Base-by-base conservation (phyloP, 1,140 invertebrate genomes). In the Sycophaga agraensis region DNA sequence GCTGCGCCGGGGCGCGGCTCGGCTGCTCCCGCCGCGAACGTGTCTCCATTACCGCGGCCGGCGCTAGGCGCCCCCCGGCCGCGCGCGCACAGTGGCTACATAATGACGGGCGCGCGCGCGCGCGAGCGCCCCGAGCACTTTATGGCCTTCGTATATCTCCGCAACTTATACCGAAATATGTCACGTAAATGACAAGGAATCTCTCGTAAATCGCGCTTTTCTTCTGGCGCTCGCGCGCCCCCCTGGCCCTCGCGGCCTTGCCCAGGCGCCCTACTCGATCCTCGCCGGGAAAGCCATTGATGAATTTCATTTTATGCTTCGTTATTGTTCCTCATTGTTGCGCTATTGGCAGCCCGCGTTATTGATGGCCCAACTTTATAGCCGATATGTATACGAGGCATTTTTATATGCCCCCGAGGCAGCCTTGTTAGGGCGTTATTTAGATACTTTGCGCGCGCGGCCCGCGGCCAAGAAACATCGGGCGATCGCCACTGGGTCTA, bases 1-100 rank as follows among this genome's bases (percentile, higher is more conserved):
- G 63, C 56, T 55, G 39, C 46, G 37, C 56, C 39, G 50, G 39
- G 19, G 22, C 9, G 31, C 12, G 43, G 28, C 21, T 26, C 26
- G 4, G 16, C 35, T 24, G 14, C 35, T 35, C 16, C 37, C n/a
- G n/a, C n/a, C 54, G n/a, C 17, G 46, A 48, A 64, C 48, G 55
- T 59, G 62, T 59, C 55, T 64, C 55, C 39, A 59, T 64, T 64
- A 64, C 55, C 37, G 12, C 22, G 49, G 49, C 34, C n/a, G n/a
- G n/a, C n/a, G n/a, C n/a, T n/a, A n/a, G n/a, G n/a, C n/a, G n/a
- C n/a, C n/a, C n/a, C n/a, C n/a, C n/a, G n/a, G n/a, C n/a, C n/a
- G n/a, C n/a, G n/a, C n/a, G n/a, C n/a, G n/a, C n/a, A n/a, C n/a
- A n/a, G n/a, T n/a, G n/a, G n/a, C n/a, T n/a, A 37, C 49, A 37